Base-by-base conservation (phyloP, 2,113 vertebrate genomes). In the Chaetura pelagica region DNA sequence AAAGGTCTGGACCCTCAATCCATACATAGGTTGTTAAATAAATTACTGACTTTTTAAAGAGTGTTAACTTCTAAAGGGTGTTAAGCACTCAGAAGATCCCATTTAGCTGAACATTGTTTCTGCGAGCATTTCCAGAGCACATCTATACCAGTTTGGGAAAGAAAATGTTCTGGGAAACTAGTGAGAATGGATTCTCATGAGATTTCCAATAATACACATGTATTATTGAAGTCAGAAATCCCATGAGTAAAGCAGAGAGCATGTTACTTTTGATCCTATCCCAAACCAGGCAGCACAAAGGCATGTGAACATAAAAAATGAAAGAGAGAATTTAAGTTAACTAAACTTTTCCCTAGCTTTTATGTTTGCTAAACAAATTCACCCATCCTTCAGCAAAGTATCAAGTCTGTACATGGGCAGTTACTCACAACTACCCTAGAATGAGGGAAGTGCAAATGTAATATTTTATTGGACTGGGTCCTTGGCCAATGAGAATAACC, bases 181-280 rank as follows among this genome's bases (percentile, higher is more conserved):
- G 88, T 76, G 84, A 96, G 83, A 92, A 96, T 95, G 84, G 86
- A 87, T 76, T 96, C 92, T 90, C 94, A 96, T 68, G 94, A 95
- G 92, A 69, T 38, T 96, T 97, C 96, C 92, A 96, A 94, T 94
- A 94, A 95, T 95, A 94, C 35, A 73, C 86, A 92, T 89, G 88
- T 90, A 94, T 93, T 96, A 90, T 4, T 97, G 88, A 84, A 96
- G 94, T 93, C 88, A 96, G 92, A 95, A 93, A 91, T 96, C 95
- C 96, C 94, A 96, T 4, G 77, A 95, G 90, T 89, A 90, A 84
- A 89, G 82, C 73, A 61, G 64, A 1, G 63, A 86, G 55, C 57
- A 34, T 86, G 86, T 88, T 96, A 94, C 90, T 94, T 97, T 96
- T 95, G 88, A 96, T 96, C 92, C 69, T 49, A 34, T 82, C 92